These are phyloP conservation scores for Gobius niger DNA, from an alignment of 2,113 vertebrate genomes.

Conservation along the genomic window DNA sequence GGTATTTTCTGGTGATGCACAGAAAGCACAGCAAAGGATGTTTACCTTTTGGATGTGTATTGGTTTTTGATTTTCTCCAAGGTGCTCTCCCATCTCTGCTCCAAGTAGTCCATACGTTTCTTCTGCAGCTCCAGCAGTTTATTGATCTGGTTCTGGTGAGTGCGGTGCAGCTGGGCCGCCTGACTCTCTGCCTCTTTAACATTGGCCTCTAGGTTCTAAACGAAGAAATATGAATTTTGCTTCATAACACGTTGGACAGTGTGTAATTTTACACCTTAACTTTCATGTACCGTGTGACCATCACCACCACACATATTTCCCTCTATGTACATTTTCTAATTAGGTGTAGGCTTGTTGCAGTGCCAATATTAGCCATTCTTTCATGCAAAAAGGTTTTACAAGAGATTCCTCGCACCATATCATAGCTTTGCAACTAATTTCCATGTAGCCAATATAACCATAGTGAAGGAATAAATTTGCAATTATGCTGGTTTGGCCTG, in stretches of 20 bases:
- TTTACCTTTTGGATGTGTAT: neutral
- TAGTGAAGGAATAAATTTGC: too few relatives aligned
- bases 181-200: conserved; percentile 41
- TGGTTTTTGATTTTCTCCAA: conserved; percentile 11
- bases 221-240: neutral
- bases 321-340: too few relatives aligned
- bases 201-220: conserved; percentile 27
- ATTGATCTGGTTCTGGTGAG: conserved; percentile 42
- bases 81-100: conserved; percentile 30
- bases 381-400: too few relatives aligned
- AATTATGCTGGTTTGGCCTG: neutral
- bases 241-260: neutral
- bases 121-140: conserved; percentile 24
- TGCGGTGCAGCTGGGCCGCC: conserved; percentile 5
- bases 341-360: too few relatives aligned
- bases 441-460: too few relatives aligned
- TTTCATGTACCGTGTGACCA: too few relatives aligned
- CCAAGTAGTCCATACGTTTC: neutral
- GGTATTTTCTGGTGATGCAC: too few relatives aligned
- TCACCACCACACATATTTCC: too few relatives aligned
- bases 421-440: too few relatives aligned
- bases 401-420: too few relatives aligned
- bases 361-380: too few relatives aligned
- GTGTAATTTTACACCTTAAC: neutral
- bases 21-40: too few relatives aligned